Evolutionary conservation across 2,113 vertebrate genomes (phyloP), one percentile per base, ranked within the genome.

Genomic region (Nipponia nippon): DNA sequence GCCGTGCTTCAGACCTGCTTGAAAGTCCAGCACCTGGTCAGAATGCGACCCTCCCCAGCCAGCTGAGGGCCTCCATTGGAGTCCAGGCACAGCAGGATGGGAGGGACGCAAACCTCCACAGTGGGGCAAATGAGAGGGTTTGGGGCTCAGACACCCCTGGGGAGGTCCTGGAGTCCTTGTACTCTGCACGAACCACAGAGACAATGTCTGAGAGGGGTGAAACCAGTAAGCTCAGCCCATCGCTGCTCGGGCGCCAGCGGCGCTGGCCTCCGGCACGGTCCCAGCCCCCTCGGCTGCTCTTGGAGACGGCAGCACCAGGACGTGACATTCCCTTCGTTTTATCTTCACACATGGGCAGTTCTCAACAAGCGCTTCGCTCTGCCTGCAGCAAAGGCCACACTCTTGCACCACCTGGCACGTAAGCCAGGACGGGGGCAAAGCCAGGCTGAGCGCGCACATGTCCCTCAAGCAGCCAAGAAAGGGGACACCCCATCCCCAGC

Each of bases 271-370:
- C 50, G 6, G 32, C 7, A 0, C 0, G 13, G 19, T 59, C 89
- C 91, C 83, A 50, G 32, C 71, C 50, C 62, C 69, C 87, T 79
- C 0, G 1, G 40, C 89, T 0, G 7, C 89, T 66, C 80, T 87
- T 83, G 90, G 95, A 89, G 95, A 89, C 82, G 3, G 81, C 95
- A 44, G 91, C 7, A 0, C 79, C 13, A 0, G 94, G 76, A 92
- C 92, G 88, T 95, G 97, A 96, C 85, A 70, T 96, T 96, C 92
- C 85, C 93, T 73, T 26, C 9, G 1, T 92, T 96, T 93, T 44
- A 77, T 88, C 92, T 96, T 94, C 92, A 97, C 92, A 83, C 95
- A 94, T 95, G 93, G 90, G 52, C 95, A 88, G 93, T 15, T 97
- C 90, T 36, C 86, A 85, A 32, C 62, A 16, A 58, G 87, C 5